Percentiles rank a stretch among this genome's conserved stretches.
These are phyloP conservation scores for Mercenaria mercenaria DNA, from an alignment of 1,140 invertebrate species.

Conservation along the genomic window DNA sequence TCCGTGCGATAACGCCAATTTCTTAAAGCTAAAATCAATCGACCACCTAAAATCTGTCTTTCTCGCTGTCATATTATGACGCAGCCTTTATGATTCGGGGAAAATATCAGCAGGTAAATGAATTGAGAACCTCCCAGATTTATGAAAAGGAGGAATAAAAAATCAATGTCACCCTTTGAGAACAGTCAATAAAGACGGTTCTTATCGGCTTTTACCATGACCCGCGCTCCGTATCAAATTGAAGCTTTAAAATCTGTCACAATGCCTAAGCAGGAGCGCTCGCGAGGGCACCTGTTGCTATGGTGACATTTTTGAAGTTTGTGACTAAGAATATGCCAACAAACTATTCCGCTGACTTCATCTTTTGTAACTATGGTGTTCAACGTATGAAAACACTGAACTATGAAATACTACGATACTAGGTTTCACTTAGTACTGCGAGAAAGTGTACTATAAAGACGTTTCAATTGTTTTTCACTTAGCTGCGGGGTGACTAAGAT, in stretches of 20 bases:
- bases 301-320: slow-evolving; percentile 20
- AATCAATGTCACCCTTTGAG: slow-evolving; percentile 50
- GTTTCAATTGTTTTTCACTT: too few relatives aligned
- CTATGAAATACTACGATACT: too few relatives aligned
- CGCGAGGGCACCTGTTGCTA: slow-evolving; percentile 47
- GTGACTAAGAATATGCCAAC: not conserved
- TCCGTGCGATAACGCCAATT: slow-evolving; percentile 28
- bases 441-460: too few relatives aligned
- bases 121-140: slow-evolving; percentile 49
- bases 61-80: slow-evolving; percentile 1
- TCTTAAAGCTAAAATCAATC: slow-evolving; percentile 53
- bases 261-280: slow-evolving; percentile 30
- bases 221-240: slow-evolving; percentile 45
- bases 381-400: too few relatives aligned
- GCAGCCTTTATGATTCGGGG: slow-evolving; percentile 44
- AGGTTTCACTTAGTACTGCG: too few relatives aligned
- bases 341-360: not conserved
- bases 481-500: too few relatives aligned
- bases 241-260: slow-evolving; percentile 42
- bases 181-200: slow-evolving; percentile 54
- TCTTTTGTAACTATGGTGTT: too few relatives aligned
- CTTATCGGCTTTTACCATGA: slow-evolving; percentile 55
- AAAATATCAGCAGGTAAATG: slow-evolving; percentile 52
- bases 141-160: slow-evolving; percentile 57
- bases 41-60: not conserved